Conservation (phyloP, 2,113 vertebrate species). For the Brachypodius melanocephalos region DNA sequence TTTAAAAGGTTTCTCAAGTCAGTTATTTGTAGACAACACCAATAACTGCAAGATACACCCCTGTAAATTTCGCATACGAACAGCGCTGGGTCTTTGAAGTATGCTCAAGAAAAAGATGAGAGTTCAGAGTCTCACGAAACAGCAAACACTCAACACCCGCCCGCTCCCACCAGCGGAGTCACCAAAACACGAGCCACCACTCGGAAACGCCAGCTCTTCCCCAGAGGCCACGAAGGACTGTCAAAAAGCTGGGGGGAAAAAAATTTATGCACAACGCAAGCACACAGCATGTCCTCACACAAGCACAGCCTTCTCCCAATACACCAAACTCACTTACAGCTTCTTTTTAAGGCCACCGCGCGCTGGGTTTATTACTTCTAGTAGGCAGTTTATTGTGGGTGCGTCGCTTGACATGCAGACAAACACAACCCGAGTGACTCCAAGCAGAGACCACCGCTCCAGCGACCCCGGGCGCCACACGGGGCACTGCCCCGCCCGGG, state of each 20-base stretch:
- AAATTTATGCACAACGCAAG: fast-evolving
- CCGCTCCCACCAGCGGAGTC: neutral
- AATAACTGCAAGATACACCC: fast-evolving
- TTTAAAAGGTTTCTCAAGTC: neutral
- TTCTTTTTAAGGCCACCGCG: neutral
- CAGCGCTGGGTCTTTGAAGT: fast-evolving
- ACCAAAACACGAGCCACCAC: neutral
- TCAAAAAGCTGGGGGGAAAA: neutral
- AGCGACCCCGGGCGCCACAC: neutral
- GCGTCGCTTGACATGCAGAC: neutral
- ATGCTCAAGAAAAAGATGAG: fast-evolving
- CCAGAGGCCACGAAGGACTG: neutral
- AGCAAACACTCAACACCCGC: neutral
- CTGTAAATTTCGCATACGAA: fast-evolving
- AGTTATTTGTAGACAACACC: neutral
- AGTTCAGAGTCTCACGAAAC: neutral
- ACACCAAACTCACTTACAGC: neutral
- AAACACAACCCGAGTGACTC: neutral
- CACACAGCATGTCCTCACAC: neutral
- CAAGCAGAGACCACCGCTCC: neutral
- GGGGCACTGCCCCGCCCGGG: neutral
- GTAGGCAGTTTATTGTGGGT: neutral
- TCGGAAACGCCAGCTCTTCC: neutral
- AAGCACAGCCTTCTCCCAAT: neutral
- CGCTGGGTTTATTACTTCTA: neutral